Percentiles rank a stretch among this genome's conserved stretches.
Conservation (phyloP, 2,113 vertebrate genomes). For the Daubentonia madagascariensis region DNA sequence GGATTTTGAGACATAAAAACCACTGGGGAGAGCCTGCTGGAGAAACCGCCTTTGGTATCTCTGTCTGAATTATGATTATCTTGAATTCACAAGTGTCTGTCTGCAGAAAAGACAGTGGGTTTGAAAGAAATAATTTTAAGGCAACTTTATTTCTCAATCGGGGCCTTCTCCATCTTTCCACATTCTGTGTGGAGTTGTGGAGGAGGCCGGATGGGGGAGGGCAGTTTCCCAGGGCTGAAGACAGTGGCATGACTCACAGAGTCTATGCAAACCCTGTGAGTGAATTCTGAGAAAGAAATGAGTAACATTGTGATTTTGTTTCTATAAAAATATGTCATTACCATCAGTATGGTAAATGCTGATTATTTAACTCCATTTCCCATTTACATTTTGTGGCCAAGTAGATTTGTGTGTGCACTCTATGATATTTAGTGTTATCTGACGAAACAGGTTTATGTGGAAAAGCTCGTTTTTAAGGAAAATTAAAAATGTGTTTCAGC, state of each 20-base stretch:
- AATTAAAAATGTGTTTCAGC: not conserved
- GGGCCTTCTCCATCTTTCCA: not conserved
- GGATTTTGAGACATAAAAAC: constrained; percentile 21
- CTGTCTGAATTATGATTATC: not conserved
- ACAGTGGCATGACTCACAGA: not conserved
- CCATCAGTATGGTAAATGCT: not conserved
- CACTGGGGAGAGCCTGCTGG: not conserved
- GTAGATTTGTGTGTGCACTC: not conserved
- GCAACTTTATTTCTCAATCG: not conserved
- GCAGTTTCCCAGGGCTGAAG: not conserved
- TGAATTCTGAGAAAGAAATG: constrained; percentile 45
- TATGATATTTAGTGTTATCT: not conserved
- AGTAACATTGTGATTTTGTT: not conserved
- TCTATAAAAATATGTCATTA: not conserved
- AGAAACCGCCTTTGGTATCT: not conserved
- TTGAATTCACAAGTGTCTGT: not conserved
- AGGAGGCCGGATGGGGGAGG: not conserved
- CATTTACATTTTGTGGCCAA: not conserved
- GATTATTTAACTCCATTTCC: not conserved
- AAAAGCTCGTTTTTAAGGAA: not conserved
- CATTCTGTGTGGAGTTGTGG: not conserved
- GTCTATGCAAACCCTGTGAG: not conserved
- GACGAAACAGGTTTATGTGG: not conserved
- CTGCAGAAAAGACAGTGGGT: not conserved
- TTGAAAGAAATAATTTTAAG: not conserved